phyloP scores from a whole-genome alignment of 2,888 invertebrate genomes.

The Hoplodrina ambigua region DNA sequence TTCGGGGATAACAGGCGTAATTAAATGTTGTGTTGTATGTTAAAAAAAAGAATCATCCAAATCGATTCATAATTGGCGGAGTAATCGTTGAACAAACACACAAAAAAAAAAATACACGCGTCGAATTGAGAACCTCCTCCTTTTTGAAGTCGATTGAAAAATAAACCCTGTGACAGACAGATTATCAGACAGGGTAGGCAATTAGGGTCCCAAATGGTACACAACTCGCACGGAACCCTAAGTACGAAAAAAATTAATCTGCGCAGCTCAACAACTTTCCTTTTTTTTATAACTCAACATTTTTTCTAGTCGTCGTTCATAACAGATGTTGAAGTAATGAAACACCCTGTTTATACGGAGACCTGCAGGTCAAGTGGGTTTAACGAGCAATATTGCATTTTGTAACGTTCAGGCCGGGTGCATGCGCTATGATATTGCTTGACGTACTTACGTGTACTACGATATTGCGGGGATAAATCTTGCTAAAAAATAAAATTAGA shows the following conservation, averaged over 20 bases:
- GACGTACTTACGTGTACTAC: conserved; percentile 45
- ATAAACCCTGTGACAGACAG: neutral
- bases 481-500: conserved; percentile 40
- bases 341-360: conserved; percentile 77
- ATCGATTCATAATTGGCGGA: too few relatives aligned
- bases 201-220: too few relatives aligned
- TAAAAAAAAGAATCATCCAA: too few relatives aligned
- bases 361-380: conserved; percentile 84
- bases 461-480: conserved; percentile 58
- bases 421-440: conserved; percentile 62
- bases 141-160: too few relatives aligned
- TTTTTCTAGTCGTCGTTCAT: conserved; percentile 58
- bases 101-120: too few relatives aligned
- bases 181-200: neutral
- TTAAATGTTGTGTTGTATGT: too few relatives aligned
- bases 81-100: too few relatives aligned
- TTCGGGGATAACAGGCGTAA: too few relatives aligned
- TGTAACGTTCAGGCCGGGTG: conserved; percentile 69
- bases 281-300: conserved; percentile 49
- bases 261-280: conserved; percentile 27
- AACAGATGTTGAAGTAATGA: conserved; percentile 70
- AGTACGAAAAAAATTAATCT: conserved; percentile 47
- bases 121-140: too few relatives aligned
- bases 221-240: conserved; percentile 15
- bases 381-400: conserved; percentile 88